Conservation (phyloP, 2,797 vertebrate species). For the Erpetoichthys calabaricus region DNA sequence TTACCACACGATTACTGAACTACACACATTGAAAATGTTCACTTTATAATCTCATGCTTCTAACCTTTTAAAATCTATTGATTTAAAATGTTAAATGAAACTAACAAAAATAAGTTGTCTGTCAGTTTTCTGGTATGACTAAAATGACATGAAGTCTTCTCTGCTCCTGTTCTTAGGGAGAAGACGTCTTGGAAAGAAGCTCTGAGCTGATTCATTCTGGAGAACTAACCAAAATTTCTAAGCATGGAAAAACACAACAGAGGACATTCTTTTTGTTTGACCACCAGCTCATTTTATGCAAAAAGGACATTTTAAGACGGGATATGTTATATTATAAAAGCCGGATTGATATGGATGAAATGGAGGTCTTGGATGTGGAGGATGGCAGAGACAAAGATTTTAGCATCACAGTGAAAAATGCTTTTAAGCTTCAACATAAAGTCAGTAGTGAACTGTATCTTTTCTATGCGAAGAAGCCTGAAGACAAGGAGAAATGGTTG, state of each 20-base stretch:
- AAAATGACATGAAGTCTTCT: neutral
- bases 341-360: conserved; percentile 68
- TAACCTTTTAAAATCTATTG: neutral
- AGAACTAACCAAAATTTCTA: conserved; percentile 69
- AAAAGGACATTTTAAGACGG: conserved; percentile 83
- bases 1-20: too few relatives aligned
- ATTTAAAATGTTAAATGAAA: neutral
- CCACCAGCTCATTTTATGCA: conserved; percentile 90
- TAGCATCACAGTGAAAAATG: conserved; percentile 64
- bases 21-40: too few relatives aligned
- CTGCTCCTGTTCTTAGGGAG: conserved; percentile 40
- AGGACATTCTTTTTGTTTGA: conserved; percentile 94
- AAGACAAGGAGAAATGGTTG: conserved; percentile 85
- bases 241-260: conserved; percentile 82
- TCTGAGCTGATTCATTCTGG: conserved; percentile 91
- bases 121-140: neutral
- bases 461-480: conserved; percentile 74
- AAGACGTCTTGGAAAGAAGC: conserved; percentile 72
- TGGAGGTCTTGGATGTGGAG: conserved; percentile 59
- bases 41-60: too few relatives aligned
- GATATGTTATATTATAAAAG: conserved; percentile 89
- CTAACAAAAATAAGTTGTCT: neutral
- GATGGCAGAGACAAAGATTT: conserved; percentile 72
- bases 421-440: conserved; percentile 64
- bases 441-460: conserved; percentile 61